Percentiles rank a stretch among this genome's conserved stretches.
Conservation (phyloP, 2,888 invertebrate species). For the Hartigia nigra region DNA sequence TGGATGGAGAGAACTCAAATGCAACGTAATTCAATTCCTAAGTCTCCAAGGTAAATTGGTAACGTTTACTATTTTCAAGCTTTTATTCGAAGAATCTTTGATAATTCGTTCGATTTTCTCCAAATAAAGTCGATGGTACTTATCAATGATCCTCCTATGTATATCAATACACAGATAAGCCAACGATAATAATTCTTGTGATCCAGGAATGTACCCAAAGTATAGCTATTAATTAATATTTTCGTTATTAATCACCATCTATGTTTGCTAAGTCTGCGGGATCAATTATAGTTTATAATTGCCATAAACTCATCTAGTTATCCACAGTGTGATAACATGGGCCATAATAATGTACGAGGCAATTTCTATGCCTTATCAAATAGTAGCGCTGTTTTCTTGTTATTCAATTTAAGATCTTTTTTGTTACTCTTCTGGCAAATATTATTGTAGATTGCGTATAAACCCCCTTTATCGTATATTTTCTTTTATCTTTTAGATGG, state of each 20-base stretch:
- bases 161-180: not conserved
- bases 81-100: not conserved
- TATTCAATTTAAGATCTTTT: not conserved
- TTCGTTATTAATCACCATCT: not conserved
- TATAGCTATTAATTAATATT: no score
- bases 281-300: constrained; percentile 9
- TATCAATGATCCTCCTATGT: not conserved
- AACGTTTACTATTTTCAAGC: constrained; percentile 21
- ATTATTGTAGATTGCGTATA: not conserved
- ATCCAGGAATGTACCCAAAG: not conserved
- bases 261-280: not conserved
- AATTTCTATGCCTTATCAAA: not conserved
- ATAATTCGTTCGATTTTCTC: not conserved
- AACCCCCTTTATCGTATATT: not conserved
- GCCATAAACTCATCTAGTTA: constrained; percentile 11
- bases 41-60: constrained; percentile 36
- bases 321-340: constrained; percentile 11
- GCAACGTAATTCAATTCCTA: constrained; percentile 35
- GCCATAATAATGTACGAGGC: not conserved
- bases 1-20: constrained; percentile 47
- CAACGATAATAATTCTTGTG: not conserved
- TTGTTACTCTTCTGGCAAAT: not conserved
- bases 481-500: constrained; percentile 49
- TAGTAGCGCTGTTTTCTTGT: not conserved
- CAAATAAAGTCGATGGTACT: not conserved